Percentiles rank a stretch among this genome's conserved stretches.
phyloP scores from a whole-genome alignment of 2,888 invertebrate genomes.

The Euzetes globulus region DNA sequence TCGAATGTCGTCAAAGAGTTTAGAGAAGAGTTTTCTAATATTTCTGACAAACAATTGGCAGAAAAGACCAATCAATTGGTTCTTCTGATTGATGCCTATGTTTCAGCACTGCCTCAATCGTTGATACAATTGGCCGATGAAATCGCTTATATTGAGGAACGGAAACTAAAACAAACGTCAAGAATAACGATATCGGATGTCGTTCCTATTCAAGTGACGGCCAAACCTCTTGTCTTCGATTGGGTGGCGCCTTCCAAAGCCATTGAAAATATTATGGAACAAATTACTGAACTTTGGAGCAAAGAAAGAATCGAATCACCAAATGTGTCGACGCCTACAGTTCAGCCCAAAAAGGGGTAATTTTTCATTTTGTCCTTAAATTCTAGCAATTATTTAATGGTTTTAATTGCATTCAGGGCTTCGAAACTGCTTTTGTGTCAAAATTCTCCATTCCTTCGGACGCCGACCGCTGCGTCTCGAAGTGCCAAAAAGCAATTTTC shows the following conservation, averaged over 20 bases:
- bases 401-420: background rate
- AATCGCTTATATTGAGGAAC: conserved; percentile 18
- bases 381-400: no score
- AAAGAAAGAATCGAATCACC: background rate
- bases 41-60: background rate
- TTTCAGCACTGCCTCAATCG: conserved; percentile 14
- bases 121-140: conserved; percentile 21
- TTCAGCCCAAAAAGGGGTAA: background rate
- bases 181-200: background rate
- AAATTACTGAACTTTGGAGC: conserved; percentile 2
- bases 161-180: background rate
- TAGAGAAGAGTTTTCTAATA: background rate
- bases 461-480: background rate
- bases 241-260: conserved; percentile 16
- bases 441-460: conserved; percentile 16
- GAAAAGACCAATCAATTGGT: conserved; percentile 22
- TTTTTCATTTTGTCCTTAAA: background rate
- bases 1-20: conserved; percentile 25
- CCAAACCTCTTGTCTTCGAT: conserved; percentile 11
- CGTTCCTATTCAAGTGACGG: conserved; percentile 20
- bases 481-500: background rate
- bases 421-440: background rate
- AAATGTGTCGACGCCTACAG: background rate
- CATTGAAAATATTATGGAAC: conserved; percentile 27
- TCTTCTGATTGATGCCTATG: conserved; percentile 19